Percentiles rank a stretch among this genome's conserved stretches.
Conservation (phyloP, 1,140 invertebrate genomes). For the Varroa destructor region DNA sequence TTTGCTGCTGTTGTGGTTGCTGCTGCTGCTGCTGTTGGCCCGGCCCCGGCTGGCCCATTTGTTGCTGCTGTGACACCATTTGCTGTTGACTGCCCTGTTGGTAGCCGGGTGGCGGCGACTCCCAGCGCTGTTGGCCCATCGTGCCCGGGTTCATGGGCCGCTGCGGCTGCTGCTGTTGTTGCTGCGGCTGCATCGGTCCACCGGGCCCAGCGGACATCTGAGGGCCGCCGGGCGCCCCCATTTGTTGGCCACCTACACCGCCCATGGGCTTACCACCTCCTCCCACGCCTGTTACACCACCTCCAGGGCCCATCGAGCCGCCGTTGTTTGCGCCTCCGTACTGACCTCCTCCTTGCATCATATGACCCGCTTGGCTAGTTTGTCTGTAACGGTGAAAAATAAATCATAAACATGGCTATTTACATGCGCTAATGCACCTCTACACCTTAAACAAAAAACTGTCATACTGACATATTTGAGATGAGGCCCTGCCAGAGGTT, state of each 20-base stretch:
- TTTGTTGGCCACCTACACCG: conserved; percentile 5
- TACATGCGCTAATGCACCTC: too few species aligned
- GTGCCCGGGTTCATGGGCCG: conserved; percentile 31
- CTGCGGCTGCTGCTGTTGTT: conserved; percentile 33
- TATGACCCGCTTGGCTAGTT: conserved; percentile 29
- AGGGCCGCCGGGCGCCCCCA: conserved; percentile 33
- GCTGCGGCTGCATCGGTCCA: conserved; percentile 35
- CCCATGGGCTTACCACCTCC: conserved; percentile 20
- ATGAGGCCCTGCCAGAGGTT: too few species aligned
- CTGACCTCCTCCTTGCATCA: conserved; percentile 29
- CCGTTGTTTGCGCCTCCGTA: conserved; percentile 17
- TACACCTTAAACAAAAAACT: too few species aligned
- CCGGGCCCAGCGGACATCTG: conserved; percentile 42
- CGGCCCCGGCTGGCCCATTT: conserved; percentile 30
- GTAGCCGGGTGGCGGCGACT: conserved; percentile 40
- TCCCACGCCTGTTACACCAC: conserved; percentile 1
- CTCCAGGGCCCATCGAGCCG: conserved; percentile 23
- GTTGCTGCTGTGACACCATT: conserved; percentile 40
- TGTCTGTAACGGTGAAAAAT: conserved; percentile 10
- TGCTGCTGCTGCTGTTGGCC: conserved; percentile 34
- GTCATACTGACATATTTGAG: too few species aligned
- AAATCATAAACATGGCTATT: not conserved
- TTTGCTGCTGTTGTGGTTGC: conserved; percentile 34
- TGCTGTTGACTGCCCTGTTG: conserved; percentile 40
- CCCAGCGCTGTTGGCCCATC: conserved; percentile 29